These are phyloP conservation scores for Labia minor DNA, from an alignment of 2,888 invertebrate species.

Conservation along the genomic window DNA sequence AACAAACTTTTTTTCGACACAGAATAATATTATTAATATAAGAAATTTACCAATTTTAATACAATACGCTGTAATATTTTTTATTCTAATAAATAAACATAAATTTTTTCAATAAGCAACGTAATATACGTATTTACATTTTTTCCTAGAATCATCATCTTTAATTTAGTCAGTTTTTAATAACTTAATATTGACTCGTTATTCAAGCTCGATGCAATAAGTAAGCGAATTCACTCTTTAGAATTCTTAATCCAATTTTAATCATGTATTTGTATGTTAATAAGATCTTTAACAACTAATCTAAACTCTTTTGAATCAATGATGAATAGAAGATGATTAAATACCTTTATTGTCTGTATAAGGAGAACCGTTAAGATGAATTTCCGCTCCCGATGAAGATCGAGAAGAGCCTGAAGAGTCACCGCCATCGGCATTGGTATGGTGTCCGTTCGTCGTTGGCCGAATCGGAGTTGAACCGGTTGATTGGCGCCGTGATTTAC, in stretches of 20 bases:
- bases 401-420: conserved; percentile 44
- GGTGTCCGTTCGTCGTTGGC: conserved; percentile 32
- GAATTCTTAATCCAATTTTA: not conserved
- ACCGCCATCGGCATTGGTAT: conserved; percentile 36
- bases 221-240: not conserved
- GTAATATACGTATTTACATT: too few relatives aligned
- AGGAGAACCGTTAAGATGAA: conserved; percentile 42
- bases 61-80: too few relatives aligned
- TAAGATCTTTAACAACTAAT: conserved; percentile 16
- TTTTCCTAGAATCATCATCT: too few relatives aligned
- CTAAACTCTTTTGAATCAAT: conserved; percentile 21
- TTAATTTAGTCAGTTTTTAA: too few relatives aligned
- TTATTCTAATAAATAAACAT: too few relatives aligned
- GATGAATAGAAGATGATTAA: conserved; percentile 24
- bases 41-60: too few relatives aligned
- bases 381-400: conserved; percentile 42
- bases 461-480: conserved; percentile 51
- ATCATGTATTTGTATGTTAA: not conserved
- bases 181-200: not conserved
- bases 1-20: too few relatives aligned
- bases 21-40: too few relatives aligned
- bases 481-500: conserved; percentile 69
- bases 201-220: not conserved
- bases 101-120: too few relatives aligned
- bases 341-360: conserved; percentile 48